These are phyloP conservation scores for Papilio elwesi DNA, from an alignment of 2,888 invertebrate species.

Conservation along the genomic window DNA sequence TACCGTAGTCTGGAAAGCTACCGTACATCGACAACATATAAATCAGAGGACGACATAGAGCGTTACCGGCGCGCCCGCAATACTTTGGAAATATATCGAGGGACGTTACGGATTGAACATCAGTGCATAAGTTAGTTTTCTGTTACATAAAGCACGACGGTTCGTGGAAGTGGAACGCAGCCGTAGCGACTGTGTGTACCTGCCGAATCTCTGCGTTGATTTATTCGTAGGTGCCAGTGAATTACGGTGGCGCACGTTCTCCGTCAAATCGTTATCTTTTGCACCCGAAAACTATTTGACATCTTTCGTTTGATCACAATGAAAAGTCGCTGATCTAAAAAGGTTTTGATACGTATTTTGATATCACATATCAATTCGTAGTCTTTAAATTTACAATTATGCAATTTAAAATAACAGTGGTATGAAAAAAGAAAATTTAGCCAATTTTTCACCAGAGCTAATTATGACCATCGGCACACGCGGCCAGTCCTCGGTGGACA, in stretches of 20 bases:
- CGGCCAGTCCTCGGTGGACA: no score
- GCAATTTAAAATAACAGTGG: not conserved
- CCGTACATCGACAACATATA: slow-evolving; percentile 75
- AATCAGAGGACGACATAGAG: slow-evolving; percentile 70
- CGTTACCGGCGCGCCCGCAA: slow-evolving; percentile 55
- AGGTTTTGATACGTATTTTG: not conserved
- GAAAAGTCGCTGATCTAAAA: not conserved
- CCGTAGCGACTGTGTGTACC: slow-evolving; percentile 53
- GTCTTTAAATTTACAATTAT: not conserved
- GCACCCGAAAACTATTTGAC: slow-evolving; percentile 19
- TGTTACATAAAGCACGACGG: slow-evolving; percentile 59
- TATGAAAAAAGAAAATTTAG: not conserved
- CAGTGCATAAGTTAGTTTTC: slow-evolving; percentile 59
- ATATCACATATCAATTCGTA: not conserved
- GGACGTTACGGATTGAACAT: slow-evolving; percentile 58
- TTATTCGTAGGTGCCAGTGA: slow-evolving; percentile 56
- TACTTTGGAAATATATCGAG: slow-evolving; percentile 57
- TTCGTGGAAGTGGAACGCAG: slow-evolving; percentile 49
- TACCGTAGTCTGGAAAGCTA: slow-evolving; percentile 70
- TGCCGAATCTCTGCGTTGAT: slow-evolving; percentile 59
- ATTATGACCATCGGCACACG: not conserved
- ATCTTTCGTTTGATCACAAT: slow-evolving; percentile 7
- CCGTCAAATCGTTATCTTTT: slow-evolving; percentile 23
- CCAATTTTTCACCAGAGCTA: not conserved
- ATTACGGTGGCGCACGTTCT: slow-evolving; percentile 24